These are phyloP conservation scores for Hypena proboscidalis DNA, from an alignment of 2,888 invertebrate genomes.

Conservation along the genomic window DNA sequence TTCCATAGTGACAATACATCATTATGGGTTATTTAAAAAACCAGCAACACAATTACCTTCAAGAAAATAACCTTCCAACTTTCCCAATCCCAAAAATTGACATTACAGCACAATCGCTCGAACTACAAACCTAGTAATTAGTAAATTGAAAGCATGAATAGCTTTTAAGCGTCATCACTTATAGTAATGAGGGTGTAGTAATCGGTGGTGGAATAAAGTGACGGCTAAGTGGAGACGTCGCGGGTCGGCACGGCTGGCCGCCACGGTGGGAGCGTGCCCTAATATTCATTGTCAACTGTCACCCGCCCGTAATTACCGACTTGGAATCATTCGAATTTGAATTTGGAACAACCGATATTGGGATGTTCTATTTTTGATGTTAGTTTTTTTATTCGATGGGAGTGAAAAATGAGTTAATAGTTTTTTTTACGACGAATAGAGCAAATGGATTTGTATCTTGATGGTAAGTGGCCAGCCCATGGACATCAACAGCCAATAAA, in stretches of 20 bases:
- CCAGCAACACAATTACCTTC: neutral
- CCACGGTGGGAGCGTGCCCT: conserved; percentile 69
- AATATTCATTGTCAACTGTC: conserved; percentile 75
- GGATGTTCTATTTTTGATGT: conserved; percentile 10
- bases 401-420: too few relatives aligned
- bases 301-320: conserved; percentile 54
- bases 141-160: conserved; percentile 81
- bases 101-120: conserved; percentile 45
- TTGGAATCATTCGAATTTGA: conserved; percentile 63
- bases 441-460: too few relatives aligned
- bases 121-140: conserved; percentile 76
- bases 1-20: too few relatives aligned
- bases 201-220: conserved; percentile 60
- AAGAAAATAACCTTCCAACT: conserved; percentile 15
- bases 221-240: conserved; percentile 75
- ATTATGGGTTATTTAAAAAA: neutral
- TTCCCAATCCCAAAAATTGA: conserved; percentile 48
- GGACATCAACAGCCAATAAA: too few relatives aligned
- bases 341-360: conserved; percentile 43
- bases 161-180: conserved; percentile 83
- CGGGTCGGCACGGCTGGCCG: conserved; percentile 53
- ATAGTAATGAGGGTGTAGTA: conserved; percentile 77
- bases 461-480: too few relatives aligned
- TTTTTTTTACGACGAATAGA: too few relatives aligned
- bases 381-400: too few relatives aligned